phyloP scores from a whole-genome alignment of 2,797 vertebrate species.

The Prunella strophiata region DNA sequence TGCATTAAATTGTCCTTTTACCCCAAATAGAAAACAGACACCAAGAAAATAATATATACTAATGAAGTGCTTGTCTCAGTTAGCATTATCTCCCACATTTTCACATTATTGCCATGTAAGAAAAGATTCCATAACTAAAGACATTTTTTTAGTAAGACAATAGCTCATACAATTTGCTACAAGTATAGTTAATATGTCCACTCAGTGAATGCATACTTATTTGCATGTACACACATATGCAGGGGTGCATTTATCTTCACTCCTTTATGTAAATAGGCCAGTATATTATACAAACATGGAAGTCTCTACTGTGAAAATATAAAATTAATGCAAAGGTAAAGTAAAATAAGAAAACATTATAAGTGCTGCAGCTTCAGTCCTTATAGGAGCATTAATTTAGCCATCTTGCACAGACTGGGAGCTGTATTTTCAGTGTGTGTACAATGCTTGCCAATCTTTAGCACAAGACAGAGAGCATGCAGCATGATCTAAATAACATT shows the following conservation, averaged over 20 bases:
- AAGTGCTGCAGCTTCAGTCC: neutral
- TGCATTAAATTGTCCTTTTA: neutral
- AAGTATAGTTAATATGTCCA: neutral
- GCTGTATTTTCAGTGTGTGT: neutral
- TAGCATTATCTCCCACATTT: neutral
- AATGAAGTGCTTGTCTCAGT: neutral
- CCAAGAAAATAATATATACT: neutral
- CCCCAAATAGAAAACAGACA: neutral
- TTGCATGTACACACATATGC: neutral
- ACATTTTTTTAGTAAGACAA: neutral
- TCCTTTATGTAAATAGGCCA: neutral
- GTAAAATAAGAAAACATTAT: neutral
- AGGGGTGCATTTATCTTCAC: neutral
- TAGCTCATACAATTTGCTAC: neutral
- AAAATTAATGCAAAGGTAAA: neutral
- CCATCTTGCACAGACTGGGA: neutral
- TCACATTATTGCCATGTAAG: neutral
- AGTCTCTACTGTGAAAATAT: neutral
- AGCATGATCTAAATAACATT: neutral
- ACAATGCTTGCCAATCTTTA: neutral
- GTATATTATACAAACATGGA: neutral
- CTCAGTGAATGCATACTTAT: neutral
- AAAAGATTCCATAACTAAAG: neutral
- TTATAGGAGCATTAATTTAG: neutral
- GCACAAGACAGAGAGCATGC: neutral